Conservation (phyloP, 2,888 invertebrate genomes). For the Hypena proboscidalis region DNA sequence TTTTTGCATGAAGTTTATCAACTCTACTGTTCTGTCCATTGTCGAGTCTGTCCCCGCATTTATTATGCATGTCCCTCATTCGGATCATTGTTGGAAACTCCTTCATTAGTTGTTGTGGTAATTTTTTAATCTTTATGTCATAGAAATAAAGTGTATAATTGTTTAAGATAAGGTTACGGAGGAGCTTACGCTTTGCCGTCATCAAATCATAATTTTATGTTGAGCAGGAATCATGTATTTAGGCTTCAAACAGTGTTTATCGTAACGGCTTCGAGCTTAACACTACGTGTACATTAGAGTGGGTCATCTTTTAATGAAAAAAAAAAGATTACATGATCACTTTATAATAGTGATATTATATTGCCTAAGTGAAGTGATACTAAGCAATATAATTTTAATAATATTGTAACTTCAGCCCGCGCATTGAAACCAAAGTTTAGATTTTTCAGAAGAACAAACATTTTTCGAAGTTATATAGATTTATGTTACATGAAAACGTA, state of each 20-base stretch:
- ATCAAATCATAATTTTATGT: constrained; percentile 38
- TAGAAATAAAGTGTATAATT: constrained; percentile 41
- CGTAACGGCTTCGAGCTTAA: constrained; percentile 52
- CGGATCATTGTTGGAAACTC: constrained; percentile 50
- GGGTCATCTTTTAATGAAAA: too few relatives aligned
- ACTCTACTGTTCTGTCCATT: constrained; percentile 52
- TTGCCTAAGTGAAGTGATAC: too few relatives aligned
- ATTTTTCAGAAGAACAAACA: too few relatives aligned
- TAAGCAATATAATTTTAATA: too few relatives aligned
- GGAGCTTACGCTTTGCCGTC: constrained; percentile 51
- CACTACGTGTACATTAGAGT: too few relatives aligned
- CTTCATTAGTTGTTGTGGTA: constrained; percentile 58
- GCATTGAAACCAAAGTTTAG: too few relatives aligned
- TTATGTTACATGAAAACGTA: too few relatives aligned
- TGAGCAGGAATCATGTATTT: constrained; percentile 42
- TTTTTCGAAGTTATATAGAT: too few relatives aligned
- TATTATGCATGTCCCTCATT: constrained; percentile 69
- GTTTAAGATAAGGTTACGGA: constrained; percentile 24
- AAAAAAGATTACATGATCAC: too few relatives aligned
- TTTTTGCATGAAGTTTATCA: constrained; percentile 60
- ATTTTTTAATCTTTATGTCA: constrained; percentile 47
- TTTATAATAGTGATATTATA: too few relatives aligned
- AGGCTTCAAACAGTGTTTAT: constrained; percentile 47
- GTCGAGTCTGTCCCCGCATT: constrained; percentile 64
- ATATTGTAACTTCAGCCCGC: too few relatives aligned